phyloP scores from a whole-genome alignment of 2,113 vertebrate genomes.

The Lepus europaeus region DNA sequence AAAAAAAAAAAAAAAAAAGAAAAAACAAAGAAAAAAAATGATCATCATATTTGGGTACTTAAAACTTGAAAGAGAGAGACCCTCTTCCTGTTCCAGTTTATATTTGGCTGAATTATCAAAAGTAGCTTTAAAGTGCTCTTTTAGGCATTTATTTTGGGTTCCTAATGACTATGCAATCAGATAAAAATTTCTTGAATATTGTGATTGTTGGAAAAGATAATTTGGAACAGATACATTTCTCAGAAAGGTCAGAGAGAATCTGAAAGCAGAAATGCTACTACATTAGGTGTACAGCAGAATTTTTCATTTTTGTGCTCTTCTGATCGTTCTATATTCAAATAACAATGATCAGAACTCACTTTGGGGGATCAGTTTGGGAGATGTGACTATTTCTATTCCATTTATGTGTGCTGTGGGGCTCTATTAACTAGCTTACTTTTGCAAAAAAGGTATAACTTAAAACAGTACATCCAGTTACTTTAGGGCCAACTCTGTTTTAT shows the following conservation, averaged over 20 bases:
- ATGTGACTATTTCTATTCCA: background rate
- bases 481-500: background rate
- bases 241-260: background rate
- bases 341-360: background rate
- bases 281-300: background rate
- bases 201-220: background rate
- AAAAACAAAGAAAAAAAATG: too few relatives aligned
- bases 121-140: background rate
- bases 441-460: background rate
- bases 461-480: background rate
- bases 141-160: background rate
- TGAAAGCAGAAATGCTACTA: background rate
- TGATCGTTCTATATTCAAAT: conserved; percentile 3
- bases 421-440: conserved; percentile 8
- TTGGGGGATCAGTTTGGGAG: background rate
- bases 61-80: background rate
- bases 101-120: conserved; percentile 1
- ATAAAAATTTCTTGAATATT: conserved; percentile 24
- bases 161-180: conserved; percentile 20
- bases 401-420: background rate
- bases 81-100: conserved; percentile 11
- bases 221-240: conserved; percentile 3
- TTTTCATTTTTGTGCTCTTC: conserved; percentile 27
- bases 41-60: background rate
- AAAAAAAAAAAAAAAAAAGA: too few relatives aligned